Evolutionary conservation across 2,888 invertebrate genomes (phyloP), one percentile per base, ranked within the genome.

Genomic region (Clunio marinus): DNA sequence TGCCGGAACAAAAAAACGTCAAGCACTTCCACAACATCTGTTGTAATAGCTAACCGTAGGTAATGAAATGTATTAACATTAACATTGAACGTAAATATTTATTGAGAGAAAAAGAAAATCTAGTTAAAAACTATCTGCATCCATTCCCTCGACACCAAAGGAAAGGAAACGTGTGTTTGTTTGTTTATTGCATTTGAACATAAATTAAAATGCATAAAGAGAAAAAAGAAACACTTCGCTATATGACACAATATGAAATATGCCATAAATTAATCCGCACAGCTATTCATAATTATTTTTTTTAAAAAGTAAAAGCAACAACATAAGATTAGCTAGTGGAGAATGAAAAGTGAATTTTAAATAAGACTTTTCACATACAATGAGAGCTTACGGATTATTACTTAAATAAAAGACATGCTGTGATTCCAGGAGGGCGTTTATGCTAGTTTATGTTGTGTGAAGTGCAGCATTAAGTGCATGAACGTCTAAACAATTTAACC

Each of bases 271-370:
- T 13, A 13, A 15, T 41, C 41, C 15, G 41, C 41, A 41, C 7
- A 32, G 41, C 15, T 41, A 41, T 41, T 41, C n/a, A 41, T 41
- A 41, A 41, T 41, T 41, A 41, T 41, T 41, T n/a, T n/a, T n/a
- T n/a, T 13, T 15, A 13, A 41, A 41, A 41, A 41, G 15, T 41
- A 15, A 41, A 41, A 41, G n/a, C n/a, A 41, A 41, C 32, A 32
- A 32, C 8, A 32, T 4, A 32, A 32, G 32, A 4, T 32, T 7
- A 32, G 32, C 32, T 32, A 32, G 32, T 32, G 4, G n/a, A n/a
- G n/a, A n/a, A n/a, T n/a, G n/a, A n/a, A n/a, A n/a, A n/a, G n/a
- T n/a, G n/a, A n/a, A n/a, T n/a, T n/a, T n/a, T n/a, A n/a, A n/a
- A n/a, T n/a, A n/a, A n/a, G n/a, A n/a, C n/a, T n/a, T n/a, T n/a